These are phyloP conservation scores for Drosophila erecta DNA, from an alignment of 1,140 invertebrate genomes.

Conservation along the genomic window DNA sequence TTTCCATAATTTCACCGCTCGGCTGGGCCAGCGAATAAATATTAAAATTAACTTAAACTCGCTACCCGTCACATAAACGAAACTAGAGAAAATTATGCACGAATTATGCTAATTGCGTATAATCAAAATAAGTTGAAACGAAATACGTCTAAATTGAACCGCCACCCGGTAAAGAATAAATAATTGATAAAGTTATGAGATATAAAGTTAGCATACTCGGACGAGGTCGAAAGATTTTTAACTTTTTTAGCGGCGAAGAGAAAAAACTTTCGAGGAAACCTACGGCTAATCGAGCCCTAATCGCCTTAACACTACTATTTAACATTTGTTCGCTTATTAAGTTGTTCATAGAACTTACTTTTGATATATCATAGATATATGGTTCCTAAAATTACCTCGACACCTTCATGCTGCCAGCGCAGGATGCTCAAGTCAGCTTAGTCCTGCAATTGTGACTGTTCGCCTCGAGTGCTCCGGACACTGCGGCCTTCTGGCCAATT, in stretches of 20 bases:
- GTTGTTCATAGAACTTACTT: conserved; percentile 96
- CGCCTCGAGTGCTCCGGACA: background rate
- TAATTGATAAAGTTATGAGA: conserved; percentile 26
- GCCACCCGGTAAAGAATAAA: conserved; percentile 45
- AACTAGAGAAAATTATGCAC: conserved; percentile 28
- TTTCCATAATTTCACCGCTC: conserved; percentile 44
- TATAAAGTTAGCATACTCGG: background rate
- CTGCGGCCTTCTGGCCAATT: conserved; percentile 37
- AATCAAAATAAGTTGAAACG: conserved; percentile 38
- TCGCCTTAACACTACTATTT: conserved; percentile 36
- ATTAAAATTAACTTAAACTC: conserved; percentile 56
- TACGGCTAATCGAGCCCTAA: conserved; percentile 33
- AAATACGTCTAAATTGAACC: conserved; percentile 36
- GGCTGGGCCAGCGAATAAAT: conserved; percentile 33
- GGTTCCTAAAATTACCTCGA: conserved; percentile 92
- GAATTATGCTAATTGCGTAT: conserved; percentile 54
- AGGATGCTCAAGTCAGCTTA: conserved; percentile 11
- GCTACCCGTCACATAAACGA: conserved; percentile 54
- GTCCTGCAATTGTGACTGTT: background rate
- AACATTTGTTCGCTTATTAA: conserved; percentile 73
- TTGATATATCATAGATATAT: conserved; percentile 98
- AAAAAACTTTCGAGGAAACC: conserved; percentile 74
- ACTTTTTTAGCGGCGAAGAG: conserved; percentile 50
- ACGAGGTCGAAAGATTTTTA: conserved; percentile 72
- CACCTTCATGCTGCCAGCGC: conserved; percentile 84